phyloP scores from a whole-genome alignment of 2,113 vertebrate species.

The Boleophthalmus pectinirostris region DNA sequence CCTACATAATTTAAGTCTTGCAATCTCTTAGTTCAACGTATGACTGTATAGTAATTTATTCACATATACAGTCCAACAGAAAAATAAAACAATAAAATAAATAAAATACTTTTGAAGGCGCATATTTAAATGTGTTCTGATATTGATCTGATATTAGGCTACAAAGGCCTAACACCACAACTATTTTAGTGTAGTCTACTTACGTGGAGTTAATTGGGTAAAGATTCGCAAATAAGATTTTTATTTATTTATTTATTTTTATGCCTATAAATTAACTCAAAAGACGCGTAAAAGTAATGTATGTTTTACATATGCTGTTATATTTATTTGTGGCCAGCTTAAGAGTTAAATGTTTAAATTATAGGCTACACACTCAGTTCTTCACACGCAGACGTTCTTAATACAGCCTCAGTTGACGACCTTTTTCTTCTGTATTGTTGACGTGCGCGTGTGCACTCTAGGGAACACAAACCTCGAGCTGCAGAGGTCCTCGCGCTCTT shows the following conservation, averaged over 20 bases:
- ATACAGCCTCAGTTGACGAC: conserved; percentile 48
- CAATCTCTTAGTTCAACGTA: neutral
- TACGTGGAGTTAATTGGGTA: too few relatives aligned
- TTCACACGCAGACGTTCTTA: conserved; percentile 58
- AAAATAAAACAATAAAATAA: neutral
- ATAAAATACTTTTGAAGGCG: too few relatives aligned
- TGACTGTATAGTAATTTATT: neutral
- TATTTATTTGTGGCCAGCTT: neutral
- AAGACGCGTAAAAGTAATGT: neutral
- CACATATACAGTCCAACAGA: neutral
- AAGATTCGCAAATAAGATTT: too few relatives aligned
- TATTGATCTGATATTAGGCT: too few relatives aligned
- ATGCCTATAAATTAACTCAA: too few relatives aligned
- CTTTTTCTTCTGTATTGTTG: conserved; percentile 36
- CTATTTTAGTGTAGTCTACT: too few relatives aligned
- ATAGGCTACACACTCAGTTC: neutral
- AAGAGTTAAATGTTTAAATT: neutral
- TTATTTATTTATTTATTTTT: too few relatives aligned
- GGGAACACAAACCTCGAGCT: conserved; percentile 67
- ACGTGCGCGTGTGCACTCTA: conserved; percentile 61
- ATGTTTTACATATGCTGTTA: neutral
- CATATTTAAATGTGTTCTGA: too few relatives aligned
- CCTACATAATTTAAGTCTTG: neutral
- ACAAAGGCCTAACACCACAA: too few relatives aligned
- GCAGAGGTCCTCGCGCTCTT: conserved; percentile 64